Base-by-base conservation (phyloP, 2,797 vertebrate genomes). In the Phaenicophaeus curvirostris region DNA sequence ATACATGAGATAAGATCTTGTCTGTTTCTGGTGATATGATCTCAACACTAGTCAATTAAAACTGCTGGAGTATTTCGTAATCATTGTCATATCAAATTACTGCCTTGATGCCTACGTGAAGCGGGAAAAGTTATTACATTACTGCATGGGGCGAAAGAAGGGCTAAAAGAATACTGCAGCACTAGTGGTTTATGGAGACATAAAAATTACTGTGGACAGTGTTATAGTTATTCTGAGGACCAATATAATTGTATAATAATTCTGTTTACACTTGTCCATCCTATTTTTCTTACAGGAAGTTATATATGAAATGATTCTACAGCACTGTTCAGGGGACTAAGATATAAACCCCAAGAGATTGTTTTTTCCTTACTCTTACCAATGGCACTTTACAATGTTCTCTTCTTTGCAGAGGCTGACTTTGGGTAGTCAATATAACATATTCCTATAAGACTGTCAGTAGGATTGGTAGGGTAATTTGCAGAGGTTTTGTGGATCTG, bases 41-140 rank as follows among this genome's bases (percentile, higher is more conserved):
- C 96, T 96, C 96, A 90, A 91, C 92, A 87, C 71, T 31, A 88
- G 94, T 92, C 95, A 96, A 96, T 96, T 96, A 96, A 96, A 96
- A 85, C 88, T 90, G 92, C 93, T 85, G 79, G 94, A 85, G 93
- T 90, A 93, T 95, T 95, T 95, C 69, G 73, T 82, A 94, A 94
- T 87, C 87, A 75, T 75, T 94, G 84, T 85, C 88, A 90, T 85
- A 91, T 90, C 95, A 85, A 93, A 96, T 94, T 87, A 94, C 93
- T 1, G n/a, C 86, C 21, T 67, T 14, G 72, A 72, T 67, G 79
- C 61, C 25, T 68, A 42, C 13, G 5, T 67, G 58, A 85, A 81
- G 78, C 6, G 30, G 89, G 80, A 41, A 18, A 94, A 91, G 90
- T 94, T 94, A 90, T 74, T 87, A 41, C 55, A 31, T 9, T 74